Percentiles rank a stretch among this genome's conserved stretches.
These are phyloP conservation scores for Aix galericulata DNA, from an alignment of 2,113 vertebrate species.

Conservation along the genomic window DNA sequence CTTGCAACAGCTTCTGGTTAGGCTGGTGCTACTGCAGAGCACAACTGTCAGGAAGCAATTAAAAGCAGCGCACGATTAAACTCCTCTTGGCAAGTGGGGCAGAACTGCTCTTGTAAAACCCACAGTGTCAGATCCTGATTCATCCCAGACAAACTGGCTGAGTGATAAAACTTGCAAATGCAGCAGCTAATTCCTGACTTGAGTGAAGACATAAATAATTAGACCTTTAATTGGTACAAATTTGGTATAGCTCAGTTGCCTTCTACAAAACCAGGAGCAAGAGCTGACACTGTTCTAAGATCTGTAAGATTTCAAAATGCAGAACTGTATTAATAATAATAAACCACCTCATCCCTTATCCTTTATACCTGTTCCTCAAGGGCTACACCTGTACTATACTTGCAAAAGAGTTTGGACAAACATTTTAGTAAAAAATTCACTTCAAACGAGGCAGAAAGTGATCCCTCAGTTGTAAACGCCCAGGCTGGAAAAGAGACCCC, in stretches of 20 bases:
- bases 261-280: neutral
- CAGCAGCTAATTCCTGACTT: neutral
- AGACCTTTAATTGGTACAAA: neutral
- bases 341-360: neutral
- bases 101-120: neutral
- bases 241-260: neutral
- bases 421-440: neutral
- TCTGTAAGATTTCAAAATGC: neutral
- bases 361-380: neutral
- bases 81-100: neutral
- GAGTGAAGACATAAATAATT: neutral
- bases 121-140: neutral
- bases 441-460: neutral
- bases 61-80: neutral
- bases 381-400: neutral
- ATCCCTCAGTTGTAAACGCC: neutral
- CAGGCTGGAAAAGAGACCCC: neutral
- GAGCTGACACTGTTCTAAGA: neutral
- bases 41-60: neutral
- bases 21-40: neutral
- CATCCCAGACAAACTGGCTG: neutral
- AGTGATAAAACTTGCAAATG: neutral
- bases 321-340: neutral
- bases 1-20: neutral
- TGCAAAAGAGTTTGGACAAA: neutral